These are phyloP conservation scores for Onychomys torridus DNA, from an alignment of 2,797 vertebrate species.

Conservation along the genomic window DNA sequence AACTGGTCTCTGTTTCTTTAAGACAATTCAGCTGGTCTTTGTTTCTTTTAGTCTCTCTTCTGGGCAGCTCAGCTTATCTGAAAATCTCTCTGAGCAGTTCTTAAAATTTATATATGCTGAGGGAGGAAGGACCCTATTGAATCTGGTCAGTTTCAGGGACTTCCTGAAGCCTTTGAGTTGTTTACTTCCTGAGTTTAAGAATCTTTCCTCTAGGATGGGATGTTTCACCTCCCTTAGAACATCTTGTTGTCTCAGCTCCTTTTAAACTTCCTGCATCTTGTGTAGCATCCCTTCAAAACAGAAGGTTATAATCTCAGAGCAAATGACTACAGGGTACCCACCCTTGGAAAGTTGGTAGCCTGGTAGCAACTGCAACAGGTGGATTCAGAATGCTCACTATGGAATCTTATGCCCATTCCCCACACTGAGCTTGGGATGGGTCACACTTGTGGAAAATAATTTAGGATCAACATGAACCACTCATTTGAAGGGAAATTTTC, in stretches of 20 bases:
- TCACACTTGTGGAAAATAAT: neutral
- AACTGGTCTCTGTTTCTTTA: neutral
- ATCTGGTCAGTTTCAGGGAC: neutral
- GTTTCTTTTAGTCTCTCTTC: neutral
- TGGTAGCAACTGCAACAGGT: rapidly evolving
- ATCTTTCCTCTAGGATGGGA: neutral
- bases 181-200: neutral
- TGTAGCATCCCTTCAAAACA: neutral
- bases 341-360: neutral
- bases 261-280: too few relatives aligned
- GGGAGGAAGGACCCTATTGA: neutral
- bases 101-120: neutral
- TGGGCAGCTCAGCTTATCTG: neutral
- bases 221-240: neutral
- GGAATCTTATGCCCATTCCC: neutral
- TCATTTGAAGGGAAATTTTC: neutral
- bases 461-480: neutral
- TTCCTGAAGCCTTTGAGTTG: neutral
- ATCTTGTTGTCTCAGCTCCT: neutral
- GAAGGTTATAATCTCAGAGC: neutral
- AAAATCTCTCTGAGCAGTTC: neutral
- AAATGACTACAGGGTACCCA: neutral
- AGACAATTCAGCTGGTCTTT: neutral
- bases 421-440: neutral
- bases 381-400: neutral